phyloP scores from a whole-genome alignment of 1,140 invertebrate species.

The Aphelinus certus region DNA sequence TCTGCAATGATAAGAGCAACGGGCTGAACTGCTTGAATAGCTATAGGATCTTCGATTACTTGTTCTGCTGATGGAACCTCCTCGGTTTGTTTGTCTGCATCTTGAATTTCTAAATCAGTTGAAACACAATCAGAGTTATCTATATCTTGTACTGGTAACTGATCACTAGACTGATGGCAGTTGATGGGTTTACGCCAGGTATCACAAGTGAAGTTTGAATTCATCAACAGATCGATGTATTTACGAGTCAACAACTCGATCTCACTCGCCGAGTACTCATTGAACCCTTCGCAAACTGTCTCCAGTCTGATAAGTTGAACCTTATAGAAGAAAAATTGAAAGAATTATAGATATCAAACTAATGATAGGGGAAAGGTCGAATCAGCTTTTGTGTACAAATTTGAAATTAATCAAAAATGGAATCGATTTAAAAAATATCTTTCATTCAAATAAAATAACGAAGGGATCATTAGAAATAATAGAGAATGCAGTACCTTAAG shows the following conservation, averaged over 20 bases:
- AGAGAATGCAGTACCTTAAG: conserved; percentile 9
- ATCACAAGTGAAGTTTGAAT: conserved; percentile 37
- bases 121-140: conserved; percentile 31
- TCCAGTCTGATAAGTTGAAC: conserved; percentile 45
- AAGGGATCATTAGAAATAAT: not conserved
- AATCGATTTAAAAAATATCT: not conserved
- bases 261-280: conserved; percentile 41
- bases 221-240: conserved; percentile 36
- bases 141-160: not conserved
- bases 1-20: no score
- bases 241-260: conserved; percentile 37
- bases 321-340: conserved; percentile 5
- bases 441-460: not conserved
- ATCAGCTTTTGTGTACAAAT: no score
- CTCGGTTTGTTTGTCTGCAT: not conserved
- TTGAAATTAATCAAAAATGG: not conserved
- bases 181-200: conserved; percentile 31
- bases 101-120: conserved; percentile 17
- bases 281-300: conserved; percentile 6
- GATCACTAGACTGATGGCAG: conserved; percentile 4
- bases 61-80: not conserved
- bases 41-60: not conserved
- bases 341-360: not conserved
- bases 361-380: no score
- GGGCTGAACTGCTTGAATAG: not conserved